A percentile compares a stretch with the other conserved stretches of the same genome.
phyloP scores from a whole-genome alignment of 2,888 invertebrate species.

The Aphrophora alni region DNA sequence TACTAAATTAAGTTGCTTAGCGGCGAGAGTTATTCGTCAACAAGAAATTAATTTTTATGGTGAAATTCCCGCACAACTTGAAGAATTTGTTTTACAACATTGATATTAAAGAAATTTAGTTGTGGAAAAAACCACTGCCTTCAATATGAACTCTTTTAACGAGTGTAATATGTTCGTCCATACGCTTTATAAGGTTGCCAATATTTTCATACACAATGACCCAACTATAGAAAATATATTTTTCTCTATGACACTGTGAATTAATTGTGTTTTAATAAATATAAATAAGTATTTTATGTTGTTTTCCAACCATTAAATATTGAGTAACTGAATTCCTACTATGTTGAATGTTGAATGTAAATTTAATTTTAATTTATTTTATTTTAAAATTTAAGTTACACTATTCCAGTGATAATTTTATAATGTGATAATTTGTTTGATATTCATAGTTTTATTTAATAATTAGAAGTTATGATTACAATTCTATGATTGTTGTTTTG shows the following conservation, averaged over 20 bases:
- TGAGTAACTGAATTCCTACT: no score
- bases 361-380: neutral
- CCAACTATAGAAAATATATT: neutral
- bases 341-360: no score
- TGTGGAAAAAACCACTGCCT: neutral
- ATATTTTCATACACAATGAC: neutral
- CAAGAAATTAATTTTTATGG: constrained; percentile 54
- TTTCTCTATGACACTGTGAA: neutral
- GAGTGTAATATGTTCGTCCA: neutral
- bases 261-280: neutral
- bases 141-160: neutral
- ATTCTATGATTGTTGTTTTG: neutral
- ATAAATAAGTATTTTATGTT: neutral
- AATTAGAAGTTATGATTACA: neutral
- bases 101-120: constrained; percentile 32
- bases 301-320: no score
- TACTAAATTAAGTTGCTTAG: constrained; percentile 83
- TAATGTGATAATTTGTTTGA: constrained; percentile 2
- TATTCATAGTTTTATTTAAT: constrained; percentile 6
- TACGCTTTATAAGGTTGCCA: neutral
- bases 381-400: neutral
- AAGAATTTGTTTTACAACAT: constrained; percentile 44
- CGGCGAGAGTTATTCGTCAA: constrained; percentile 74
- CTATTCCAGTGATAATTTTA: neutral
- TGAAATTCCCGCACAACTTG: constrained; percentile 45